Evolutionary conservation across 1,140 invertebrate genomes (phyloP).

Genomic region (Halyomorpha halys): DNA sequence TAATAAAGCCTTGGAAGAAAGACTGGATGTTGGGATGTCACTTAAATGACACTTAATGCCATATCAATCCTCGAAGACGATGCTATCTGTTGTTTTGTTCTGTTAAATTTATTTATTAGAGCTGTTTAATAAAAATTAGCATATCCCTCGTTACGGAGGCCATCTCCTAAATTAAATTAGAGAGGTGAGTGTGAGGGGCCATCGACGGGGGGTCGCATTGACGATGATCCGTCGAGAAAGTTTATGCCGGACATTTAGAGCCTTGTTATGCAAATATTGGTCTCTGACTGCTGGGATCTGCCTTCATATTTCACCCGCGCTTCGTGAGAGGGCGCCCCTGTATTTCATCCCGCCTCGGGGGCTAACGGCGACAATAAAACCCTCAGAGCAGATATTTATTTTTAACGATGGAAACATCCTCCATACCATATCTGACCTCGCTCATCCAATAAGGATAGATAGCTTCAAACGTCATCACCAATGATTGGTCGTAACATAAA

Average conservation of each 20-base stretch:
- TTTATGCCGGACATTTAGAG: conserved; percentile 18
- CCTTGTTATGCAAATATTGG: conserved; percentile 20
- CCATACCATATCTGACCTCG: too few relatives aligned
- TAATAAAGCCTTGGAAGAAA: too few relatives aligned
- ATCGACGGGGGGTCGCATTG: not conserved
- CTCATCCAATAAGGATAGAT: too few relatives aligned
- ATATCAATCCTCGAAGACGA: too few relatives aligned
- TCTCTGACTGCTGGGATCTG: not conserved
- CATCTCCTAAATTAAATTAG: conserved; percentile 7
- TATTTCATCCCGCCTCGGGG: not conserved
- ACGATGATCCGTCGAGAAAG: conserved; percentile 14
- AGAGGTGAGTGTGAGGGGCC: not conserved
- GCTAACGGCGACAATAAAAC: conserved; percentile 12
- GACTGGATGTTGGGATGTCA: too few relatives aligned
- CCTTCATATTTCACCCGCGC: conserved; percentile 8
- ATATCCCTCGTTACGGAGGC: conserved; percentile 1
- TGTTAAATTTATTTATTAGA: too few relatives aligned
- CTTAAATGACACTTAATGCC: too few relatives aligned
- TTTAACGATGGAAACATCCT: too few relatives aligned
- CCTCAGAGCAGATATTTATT: not conserved
- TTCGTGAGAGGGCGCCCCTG: not conserved
- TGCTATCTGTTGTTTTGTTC: too few relatives aligned
- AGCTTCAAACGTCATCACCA: too few relatives aligned
- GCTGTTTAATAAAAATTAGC: conserved; percentile 6
- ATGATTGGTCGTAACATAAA: too few relatives aligned